phyloP scores from a whole-genome alignment of 2,113 vertebrate genomes.

The Chloroceryle aenea region DNA sequence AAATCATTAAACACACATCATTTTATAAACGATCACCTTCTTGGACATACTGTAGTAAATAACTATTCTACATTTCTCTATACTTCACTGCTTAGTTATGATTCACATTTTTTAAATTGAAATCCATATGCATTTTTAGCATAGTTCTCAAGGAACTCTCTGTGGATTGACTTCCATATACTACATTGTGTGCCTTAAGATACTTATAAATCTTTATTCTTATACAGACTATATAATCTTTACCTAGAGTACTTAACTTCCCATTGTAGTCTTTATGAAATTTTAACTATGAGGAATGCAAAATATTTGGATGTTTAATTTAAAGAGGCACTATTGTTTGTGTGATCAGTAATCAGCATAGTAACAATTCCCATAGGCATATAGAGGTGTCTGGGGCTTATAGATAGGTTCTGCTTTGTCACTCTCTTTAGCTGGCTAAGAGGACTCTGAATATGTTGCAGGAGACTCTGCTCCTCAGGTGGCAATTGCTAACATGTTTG shows the following conservation, averaged over 20 bases:
- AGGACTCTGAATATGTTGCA: neutral
- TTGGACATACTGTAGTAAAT: neutral
- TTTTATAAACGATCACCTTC: slow-evolving; percentile 2
- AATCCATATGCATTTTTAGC: neutral
- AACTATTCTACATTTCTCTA: slow-evolving; percentile 11
- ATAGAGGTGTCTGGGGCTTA: neutral
- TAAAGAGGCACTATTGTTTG: slow-evolving; percentile 45
- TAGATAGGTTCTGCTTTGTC: neutral
- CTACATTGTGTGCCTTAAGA: neutral
- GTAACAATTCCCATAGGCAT: neutral
- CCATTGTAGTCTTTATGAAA: neutral
- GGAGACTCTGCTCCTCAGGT: neutral
- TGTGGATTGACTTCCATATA: slow-evolving; percentile 1
- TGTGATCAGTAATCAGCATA: neutral
- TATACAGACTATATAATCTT: slow-evolving; percentile 38
- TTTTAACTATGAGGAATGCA: neutral
- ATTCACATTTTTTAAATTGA: neutral
- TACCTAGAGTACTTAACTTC: slow-evolving; percentile 3
- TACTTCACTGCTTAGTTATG: neutral
- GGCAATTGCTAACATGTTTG: neutral
- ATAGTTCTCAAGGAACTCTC: slow-evolving; percentile 31
- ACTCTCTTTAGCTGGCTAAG: neutral
- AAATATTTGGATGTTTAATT: slow-evolving; percentile 36
- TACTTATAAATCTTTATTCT: slow-evolving; percentile 44
- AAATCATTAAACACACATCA: slow-evolving; percentile 11